These are phyloP conservation scores for Merops nubicus DNA, from an alignment of 2,113 vertebrate genomes.

Conservation along the genomic window DNA sequence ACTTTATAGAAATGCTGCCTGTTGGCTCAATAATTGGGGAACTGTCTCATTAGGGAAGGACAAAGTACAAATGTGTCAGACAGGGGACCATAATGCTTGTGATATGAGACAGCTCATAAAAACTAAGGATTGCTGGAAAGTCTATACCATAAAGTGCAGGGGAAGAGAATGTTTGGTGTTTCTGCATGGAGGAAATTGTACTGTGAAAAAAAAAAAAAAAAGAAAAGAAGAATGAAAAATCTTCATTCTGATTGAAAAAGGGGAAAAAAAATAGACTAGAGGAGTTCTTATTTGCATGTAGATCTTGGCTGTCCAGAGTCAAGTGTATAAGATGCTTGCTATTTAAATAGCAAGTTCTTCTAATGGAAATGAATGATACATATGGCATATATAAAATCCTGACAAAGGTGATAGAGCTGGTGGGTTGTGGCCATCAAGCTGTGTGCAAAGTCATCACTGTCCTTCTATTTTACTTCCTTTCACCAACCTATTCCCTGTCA, in stretches of 20 bases:
- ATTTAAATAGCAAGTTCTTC: neutral
- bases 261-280: neutral
- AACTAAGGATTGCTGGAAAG: neutral
- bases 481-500: accelerated
- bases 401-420: accelerated
- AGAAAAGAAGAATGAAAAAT: no score
- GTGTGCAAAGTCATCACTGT: neutral
- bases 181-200: neutral
- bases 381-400: neutral
- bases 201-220: neutral
- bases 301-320: accelerated
- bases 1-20: neutral
- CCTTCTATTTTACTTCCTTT: neutral
- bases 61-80: slow-evolving; percentile 1
- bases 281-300: neutral
- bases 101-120: slow-evolving; percentile 5
- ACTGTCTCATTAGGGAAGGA: slow-evolving; percentile 40
- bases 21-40: neutral
- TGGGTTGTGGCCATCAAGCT: neutral
- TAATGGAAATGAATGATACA: neutral
- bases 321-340: neutral
- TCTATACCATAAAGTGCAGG: neutral
- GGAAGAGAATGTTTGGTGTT: neutral
- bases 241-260: neutral
- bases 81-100: neutral